phyloP scores from a whole-genome alignment of 2,797 vertebrate genomes.

The Argya squamiceps region DNA sequence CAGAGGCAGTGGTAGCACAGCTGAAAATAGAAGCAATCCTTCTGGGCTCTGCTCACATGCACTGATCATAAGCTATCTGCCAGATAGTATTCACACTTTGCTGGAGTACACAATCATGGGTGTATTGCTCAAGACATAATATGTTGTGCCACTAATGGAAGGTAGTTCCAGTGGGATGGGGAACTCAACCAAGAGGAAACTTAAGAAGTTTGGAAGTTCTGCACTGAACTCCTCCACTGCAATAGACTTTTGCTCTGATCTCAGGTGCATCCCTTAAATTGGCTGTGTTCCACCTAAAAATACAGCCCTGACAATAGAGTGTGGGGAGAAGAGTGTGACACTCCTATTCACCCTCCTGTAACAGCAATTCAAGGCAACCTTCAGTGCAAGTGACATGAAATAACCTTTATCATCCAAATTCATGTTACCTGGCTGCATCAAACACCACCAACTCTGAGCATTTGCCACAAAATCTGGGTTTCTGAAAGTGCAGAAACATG shows the following conservation, averaged over 20 bases:
- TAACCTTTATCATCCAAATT: neutral
- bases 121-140: neutral
- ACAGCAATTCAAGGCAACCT: neutral
- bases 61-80: neutral
- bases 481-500: neutral
- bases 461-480: neutral
- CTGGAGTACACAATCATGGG: neutral
- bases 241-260: neutral
- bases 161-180: neutral
- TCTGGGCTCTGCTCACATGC: neutral
- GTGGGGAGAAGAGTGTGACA: neutral
- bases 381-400: neutral
- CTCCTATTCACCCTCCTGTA: neutral
- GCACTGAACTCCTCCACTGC: neutral
- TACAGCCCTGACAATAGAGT: neutral
- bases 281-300: neutral
- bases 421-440: neutral
- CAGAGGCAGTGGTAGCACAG: neutral
- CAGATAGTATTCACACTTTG: neutral
- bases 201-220: neutral
- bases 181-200: neutral
- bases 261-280: neutral
- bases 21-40: constrained; percentile 42
- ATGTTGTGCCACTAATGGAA: neutral
- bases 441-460: neutral